These are phyloP conservation scores for Dendroctonus valens DNA, from an alignment of 1,140 invertebrate genomes.

Conservation along the genomic window DNA sequence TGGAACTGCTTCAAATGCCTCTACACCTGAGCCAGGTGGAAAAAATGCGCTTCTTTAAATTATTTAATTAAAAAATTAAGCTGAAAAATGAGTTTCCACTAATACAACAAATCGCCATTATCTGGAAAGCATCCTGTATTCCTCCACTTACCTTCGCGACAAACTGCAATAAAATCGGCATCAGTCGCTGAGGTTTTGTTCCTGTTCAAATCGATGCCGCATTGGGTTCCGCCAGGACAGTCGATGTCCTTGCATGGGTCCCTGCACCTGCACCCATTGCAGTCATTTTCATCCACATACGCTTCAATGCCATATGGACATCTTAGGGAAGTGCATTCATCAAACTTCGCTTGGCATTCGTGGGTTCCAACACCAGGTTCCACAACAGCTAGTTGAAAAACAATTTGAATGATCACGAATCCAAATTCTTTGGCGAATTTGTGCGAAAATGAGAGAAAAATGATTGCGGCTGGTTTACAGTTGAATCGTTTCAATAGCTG, in stretches of 20 bases:
- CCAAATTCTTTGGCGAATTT: no score
- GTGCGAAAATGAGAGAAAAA: no score
- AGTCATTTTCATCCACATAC: constrained; percentile 63
- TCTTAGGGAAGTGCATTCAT: constrained; percentile 59
- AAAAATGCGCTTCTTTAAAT: no score
- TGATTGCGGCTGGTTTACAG: no score
- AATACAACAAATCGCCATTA: no score
- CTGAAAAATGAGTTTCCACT: no score
- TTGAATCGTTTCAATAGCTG: no score
- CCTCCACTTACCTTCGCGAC: constrained; percentile 59
- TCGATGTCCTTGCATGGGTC: constrained; percentile 68
- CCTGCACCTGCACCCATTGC: constrained; percentile 72
- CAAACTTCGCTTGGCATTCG: constrained; percentile 57
- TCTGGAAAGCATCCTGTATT: no score
- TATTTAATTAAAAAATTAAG: no score
- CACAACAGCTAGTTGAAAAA: constrained; percentile 30
- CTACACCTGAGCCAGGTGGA: no score
- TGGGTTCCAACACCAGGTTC: constrained; percentile 48
- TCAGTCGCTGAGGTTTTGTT: constrained; percentile 51
- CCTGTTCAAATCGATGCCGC: constrained; percentile 60
- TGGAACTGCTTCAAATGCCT: no score
- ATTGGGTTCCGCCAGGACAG: constrained; percentile 66
- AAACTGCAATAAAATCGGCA: constrained; percentile 58
- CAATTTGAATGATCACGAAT: no score
- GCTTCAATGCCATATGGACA: constrained; percentile 78